Evolutionary conservation across 2,113 vertebrate genomes (phyloP).

Genomic region (Strigops habroptila): DNA sequence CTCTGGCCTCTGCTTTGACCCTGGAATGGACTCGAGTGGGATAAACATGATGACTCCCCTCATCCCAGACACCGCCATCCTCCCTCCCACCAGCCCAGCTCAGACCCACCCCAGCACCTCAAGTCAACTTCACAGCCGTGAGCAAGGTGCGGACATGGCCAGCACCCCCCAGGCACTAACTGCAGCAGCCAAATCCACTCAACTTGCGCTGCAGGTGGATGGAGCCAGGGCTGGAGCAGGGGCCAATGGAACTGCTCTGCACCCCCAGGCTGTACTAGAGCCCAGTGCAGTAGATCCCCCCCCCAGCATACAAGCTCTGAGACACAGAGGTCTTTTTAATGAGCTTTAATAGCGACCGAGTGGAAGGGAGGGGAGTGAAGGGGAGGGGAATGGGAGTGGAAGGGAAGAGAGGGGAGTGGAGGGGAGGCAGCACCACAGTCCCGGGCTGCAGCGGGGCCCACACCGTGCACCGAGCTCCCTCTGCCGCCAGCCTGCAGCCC

Average conservation of each 20-base stretch:
- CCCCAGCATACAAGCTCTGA: rapidly evolving
- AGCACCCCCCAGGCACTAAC: neutral
- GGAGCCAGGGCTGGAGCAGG: neutral
- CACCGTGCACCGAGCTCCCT: neutral
- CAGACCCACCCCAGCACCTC: neutral
- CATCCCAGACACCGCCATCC: neutral
- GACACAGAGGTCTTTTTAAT: neutral
- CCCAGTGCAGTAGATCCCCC: neutral
- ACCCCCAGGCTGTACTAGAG: neutral
- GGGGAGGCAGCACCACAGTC: rapidly evolving
- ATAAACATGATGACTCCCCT: neutral
- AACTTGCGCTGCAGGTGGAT: rapidly evolving
- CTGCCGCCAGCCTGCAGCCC: neutral
- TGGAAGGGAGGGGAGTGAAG: neutral
- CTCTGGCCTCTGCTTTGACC: neutral
- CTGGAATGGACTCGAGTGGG: neutral
- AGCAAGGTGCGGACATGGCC: neutral
- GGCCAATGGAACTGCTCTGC: neutral
- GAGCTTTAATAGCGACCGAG: neutral
- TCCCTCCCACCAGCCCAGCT: neutral
- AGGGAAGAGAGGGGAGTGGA: neutral
- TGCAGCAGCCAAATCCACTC: neutral
- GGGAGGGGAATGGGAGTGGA: neutral
- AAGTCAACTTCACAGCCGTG: rapidly evolving
- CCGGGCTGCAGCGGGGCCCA: neutral